These are phyloP conservation scores for Ooceraea biroi DNA, from an alignment of 1,140 invertebrate species.

Conservation along the genomic window DNA sequence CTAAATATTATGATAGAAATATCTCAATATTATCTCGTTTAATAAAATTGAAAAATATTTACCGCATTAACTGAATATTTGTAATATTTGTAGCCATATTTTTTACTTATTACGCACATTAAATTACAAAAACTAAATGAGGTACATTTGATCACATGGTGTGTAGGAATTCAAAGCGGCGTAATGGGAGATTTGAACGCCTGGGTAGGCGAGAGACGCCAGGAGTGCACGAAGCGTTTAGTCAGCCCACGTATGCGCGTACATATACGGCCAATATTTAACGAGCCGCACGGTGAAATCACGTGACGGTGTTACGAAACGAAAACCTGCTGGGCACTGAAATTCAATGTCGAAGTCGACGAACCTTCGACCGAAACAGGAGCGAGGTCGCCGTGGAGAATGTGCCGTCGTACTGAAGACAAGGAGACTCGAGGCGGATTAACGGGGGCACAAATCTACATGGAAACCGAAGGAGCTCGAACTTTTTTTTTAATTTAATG, in stretches of 20 bases:
- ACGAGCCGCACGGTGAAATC: slow-evolving; percentile 53
- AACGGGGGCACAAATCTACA: neutral
- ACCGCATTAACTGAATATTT: slow-evolving; percentile 1
- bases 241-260: slow-evolving; percentile 58
- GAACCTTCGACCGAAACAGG: slow-evolving; percentile 55
- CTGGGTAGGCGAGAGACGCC: slow-evolving; percentile 33
- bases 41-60: neutral
- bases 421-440: neutral
- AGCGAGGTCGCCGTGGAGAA: slow-evolving; percentile 44
- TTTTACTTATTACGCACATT: neutral
- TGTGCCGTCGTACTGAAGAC: neutral
- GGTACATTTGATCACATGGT: neutral
- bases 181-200: slow-evolving; percentile 69
- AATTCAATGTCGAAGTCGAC: slow-evolving; percentile 68
- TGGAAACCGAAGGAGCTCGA: neutral
- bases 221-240: slow-evolving; percentile 63
- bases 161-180: slow-evolving; percentile 18
- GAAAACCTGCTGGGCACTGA: slow-evolving; percentile 60
- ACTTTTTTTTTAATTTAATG: neutral
- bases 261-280: slow-evolving; percentile 9
- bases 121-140: neutral
- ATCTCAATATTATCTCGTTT: neutral
- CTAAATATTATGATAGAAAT: too few species aligned
- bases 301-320: slow-evolving; percentile 70
- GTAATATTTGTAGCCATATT: neutral